These are phyloP conservation scores for Echinops telfairi DNA, from an alignment of 2,113 vertebrate species.

Conservation along the genomic window DNA sequence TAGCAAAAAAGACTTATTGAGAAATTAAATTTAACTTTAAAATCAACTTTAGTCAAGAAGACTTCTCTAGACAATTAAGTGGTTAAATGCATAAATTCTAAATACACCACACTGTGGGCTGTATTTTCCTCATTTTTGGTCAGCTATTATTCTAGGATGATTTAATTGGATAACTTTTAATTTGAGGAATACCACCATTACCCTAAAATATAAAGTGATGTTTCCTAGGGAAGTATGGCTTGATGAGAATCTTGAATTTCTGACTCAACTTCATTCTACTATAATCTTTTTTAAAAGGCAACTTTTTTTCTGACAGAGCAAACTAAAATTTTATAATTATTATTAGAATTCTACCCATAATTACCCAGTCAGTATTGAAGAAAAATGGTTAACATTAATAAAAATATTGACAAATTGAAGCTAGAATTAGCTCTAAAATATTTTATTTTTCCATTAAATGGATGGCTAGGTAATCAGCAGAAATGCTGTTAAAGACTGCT, in stretches of 20 bases:
- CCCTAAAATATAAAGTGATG: slow-evolving; percentile 49
- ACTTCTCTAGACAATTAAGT: slow-evolving; percentile 11
- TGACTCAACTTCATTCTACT: slow-evolving; percentile 12
- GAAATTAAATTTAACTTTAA: slow-evolving; percentile 61
- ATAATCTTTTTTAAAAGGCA: slow-evolving; percentile 10
- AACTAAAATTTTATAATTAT: slow-evolving; percentile 57
- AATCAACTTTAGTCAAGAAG: slow-evolving; percentile 49
- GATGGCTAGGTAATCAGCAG: not conserved
- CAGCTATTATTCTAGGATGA: slow-evolving; percentile 54
- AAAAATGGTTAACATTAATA: not conserved
- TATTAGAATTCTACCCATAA: slow-evolving; percentile 29
- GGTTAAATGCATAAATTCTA: slow-evolving; percentile 37
- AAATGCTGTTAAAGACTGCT: not conserved
- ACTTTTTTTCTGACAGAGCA: slow-evolving; percentile 6
- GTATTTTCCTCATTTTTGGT: not conserved
- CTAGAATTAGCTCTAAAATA: not conserved
- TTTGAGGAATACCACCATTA: not conserved
- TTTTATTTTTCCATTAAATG: slow-evolving; percentile 27
- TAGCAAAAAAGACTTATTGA: slow-evolving; percentile 41
- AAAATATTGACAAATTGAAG: slow-evolving; percentile 43
- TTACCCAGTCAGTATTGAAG: slow-evolving; percentile 7
- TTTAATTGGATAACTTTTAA: slow-evolving; percentile 38
- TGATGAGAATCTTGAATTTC: slow-evolving; percentile 40
- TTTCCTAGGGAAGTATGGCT: not conserved
- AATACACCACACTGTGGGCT: not conserved